Base-by-base conservation (phyloP, 2,113 vertebrate species). In the Chamaea fasciata region DNA sequence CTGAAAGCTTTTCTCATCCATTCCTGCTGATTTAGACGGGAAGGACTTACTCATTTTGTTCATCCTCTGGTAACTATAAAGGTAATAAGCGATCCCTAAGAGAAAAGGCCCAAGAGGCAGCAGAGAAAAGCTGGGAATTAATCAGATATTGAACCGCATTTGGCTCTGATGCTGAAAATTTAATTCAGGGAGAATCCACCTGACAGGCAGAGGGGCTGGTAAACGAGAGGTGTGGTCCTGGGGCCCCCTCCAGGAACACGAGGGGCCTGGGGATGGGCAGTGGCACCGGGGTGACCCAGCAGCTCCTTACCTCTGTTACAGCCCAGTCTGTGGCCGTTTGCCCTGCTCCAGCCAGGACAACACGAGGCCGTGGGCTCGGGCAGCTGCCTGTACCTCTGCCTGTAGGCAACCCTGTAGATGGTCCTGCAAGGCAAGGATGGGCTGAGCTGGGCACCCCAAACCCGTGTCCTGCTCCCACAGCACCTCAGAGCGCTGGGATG, bases 301-400 rank as follows among this genome's bases (percentile, higher is more conserved):
- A 59, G 70, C 42, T 56, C 80, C 70, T 98, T 95, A 99, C 99
- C 99, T 98, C 97, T 98, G 86, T 98, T 98, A 76, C 99, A 99
- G 96, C 97, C 94, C 11, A 97, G 95, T 0, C 97, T 77, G 60
- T 98, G 96, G 65, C 97, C 21, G 0, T 53, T 23, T 0, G 41
- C 84, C 47, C 98, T 97, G 84, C 93, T 93, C 99, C 99, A 99
- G n/a, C 99, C 99, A 0, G 99, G 99, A 82, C 99, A 99, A 97
- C 99, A 99, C 4, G 98, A 90, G 15, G 97, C 98, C 53, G n/a
- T 65, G 3, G 96, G 95, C 83, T 95, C 84, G 0, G 95, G 74
- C 26, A 96, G 42, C 1, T 80, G 94, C 24, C 46, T 93, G 50
- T 93, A 98, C 37, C 94, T 98, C 93, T 97, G 98, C 65, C 98